Conservation (phyloP, 2,113 vertebrate genomes). For the Campylomormyrus numenius region DNA sequence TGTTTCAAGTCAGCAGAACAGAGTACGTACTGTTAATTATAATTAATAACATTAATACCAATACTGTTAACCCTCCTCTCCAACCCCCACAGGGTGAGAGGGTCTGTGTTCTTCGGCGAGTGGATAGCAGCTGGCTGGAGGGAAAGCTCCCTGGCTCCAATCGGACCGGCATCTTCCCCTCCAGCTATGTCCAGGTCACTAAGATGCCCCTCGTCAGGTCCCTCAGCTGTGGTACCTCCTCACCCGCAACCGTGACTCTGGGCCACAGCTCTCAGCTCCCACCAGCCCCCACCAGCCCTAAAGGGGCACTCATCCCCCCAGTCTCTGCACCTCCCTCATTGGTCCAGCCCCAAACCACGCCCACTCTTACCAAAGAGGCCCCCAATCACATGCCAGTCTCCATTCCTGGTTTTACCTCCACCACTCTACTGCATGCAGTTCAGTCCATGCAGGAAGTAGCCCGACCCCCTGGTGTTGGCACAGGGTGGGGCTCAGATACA, state of each 20-base stretch:
- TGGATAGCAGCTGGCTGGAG: slow-evolving; percentile 84
- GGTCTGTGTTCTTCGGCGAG: slow-evolving; percentile 71
- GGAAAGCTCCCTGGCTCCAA: slow-evolving; percentile 80
- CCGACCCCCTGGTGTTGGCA: too few species aligned
- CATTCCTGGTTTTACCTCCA: neutral
- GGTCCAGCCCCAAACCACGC: neutral
- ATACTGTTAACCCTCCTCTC: neutral
- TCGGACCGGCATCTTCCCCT: slow-evolving; percentile 86
- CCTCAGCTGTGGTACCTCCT: slow-evolving; percentile 44
- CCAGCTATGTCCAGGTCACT: slow-evolving; percentile 84
- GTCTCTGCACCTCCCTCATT: slow-evolving; percentile 40
- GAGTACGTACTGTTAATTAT: neutral
- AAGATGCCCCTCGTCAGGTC: slow-evolving; percentile 76
- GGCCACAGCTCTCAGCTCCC: slow-evolving; percentile 50
- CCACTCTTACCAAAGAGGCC: neutral
- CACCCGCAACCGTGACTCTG: slow-evolving; percentile 46
- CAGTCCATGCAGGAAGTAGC: neutral
- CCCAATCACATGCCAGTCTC: neutral
- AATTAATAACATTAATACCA: neutral
- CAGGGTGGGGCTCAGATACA: neutral
- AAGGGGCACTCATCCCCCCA: slow-evolving; percentile 13
- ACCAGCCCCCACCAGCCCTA: slow-evolving; percentile 44
- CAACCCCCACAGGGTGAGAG: slow-evolving; percentile 67
- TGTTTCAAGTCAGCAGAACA: neutral
- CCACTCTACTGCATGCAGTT: neutral